A percentile compares a stretch with the other conserved stretches of the same genome.
Evolutionary conservation across 2,113 vertebrate genomes (phyloP).

Genomic region (Istiophorus platypterus): DNA sequence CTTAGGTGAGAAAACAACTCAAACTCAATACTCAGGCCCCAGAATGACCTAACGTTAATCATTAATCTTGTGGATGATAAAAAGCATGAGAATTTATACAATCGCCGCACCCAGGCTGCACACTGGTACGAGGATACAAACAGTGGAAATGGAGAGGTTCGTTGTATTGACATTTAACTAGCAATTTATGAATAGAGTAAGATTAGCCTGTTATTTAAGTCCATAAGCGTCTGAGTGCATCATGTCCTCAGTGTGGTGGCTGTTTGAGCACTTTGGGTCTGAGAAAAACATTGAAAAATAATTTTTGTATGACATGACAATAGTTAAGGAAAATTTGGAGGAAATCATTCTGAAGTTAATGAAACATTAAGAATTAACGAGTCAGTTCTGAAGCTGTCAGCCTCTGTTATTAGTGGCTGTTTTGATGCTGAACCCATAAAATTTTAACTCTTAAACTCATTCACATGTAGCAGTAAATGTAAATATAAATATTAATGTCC

Average conservation of each 20-base stretch:
- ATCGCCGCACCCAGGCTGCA: neutral
- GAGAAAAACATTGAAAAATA: neutral
- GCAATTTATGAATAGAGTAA: constrained; percentile 1
- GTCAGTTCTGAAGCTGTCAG: constrained; percentile 46
- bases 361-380: constrained; percentile 36
- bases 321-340: neutral
- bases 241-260: neutral
- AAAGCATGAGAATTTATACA: neutral
- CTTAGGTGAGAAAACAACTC: neutral
- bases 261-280: neutral
- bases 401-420: constrained; percentile 31
- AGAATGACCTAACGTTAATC: neutral
- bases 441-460: constrained; percentile 53
- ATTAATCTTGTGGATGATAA: neutral
- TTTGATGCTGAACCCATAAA: constrained; percentile 45
- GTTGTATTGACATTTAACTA: neutral
- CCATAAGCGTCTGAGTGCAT: neutral
- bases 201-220: neutral
- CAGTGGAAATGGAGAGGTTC: neutral
- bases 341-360: constrained; percentile 9
- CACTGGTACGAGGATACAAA: constrained; percentile 12
- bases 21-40: neutral
- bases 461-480: constrained; percentile 54
- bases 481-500: constrained; percentile 67
- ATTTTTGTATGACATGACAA: neutral